Percentiles rank a stretch among this genome's conserved stretches.
Conservation (phyloP, 2,113 vertebrate species). For the Dissostichus mawsoni region DNA sequence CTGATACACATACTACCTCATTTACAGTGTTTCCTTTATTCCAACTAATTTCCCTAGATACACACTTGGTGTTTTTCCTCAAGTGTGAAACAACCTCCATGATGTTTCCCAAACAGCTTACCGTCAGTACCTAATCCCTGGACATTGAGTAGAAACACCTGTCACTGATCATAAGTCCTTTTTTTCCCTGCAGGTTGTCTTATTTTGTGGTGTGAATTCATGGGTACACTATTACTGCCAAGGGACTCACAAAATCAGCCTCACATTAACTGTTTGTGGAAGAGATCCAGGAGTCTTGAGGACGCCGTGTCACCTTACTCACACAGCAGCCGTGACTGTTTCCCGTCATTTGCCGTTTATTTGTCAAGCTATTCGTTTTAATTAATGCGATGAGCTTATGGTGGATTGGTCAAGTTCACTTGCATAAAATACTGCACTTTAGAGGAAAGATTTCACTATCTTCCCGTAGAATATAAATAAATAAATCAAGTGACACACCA, state of each 20-base stretch:
- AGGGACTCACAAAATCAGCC: slow-evolving; percentile 38
- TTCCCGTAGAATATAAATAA: slow-evolving; percentile 19
- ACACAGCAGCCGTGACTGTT: slow-evolving; percentile 33
- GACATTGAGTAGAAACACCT: slow-evolving; percentile 42
- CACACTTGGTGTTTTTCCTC: slow-evolving; percentile 31
- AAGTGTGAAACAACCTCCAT: slow-evolving; percentile 46
- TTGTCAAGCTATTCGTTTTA: slow-evolving; percentile 27
- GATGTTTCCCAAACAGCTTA: slow-evolving; percentile 57
- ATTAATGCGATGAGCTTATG: slow-evolving; percentile 30
- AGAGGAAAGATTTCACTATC: neutral
- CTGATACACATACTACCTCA: slow-evolving; percentile 21
- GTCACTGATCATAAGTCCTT: slow-evolving; percentile 57
- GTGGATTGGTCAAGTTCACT: neutral
- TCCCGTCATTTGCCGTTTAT: slow-evolving; percentile 12
- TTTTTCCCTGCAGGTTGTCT: slow-evolving; percentile 33
- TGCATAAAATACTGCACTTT: neutral
- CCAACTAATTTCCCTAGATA: slow-evolving; percentile 42
- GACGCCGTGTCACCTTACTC: slow-evolving; percentile 1
- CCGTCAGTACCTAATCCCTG: slow-evolving; percentile 30
- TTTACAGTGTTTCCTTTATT: slow-evolving; percentile 45
- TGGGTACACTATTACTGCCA: slow-evolving; percentile 30
- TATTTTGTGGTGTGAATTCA: slow-evolving; percentile 56
- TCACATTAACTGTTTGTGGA: slow-evolving; percentile 32
- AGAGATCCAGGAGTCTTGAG: slow-evolving; percentile 29
- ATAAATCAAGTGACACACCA: slow-evolving; percentile 39